Evolutionary conservation across 2,888 invertebrate species (phyloP).

Genomic region (Lepidocyrtoides sp.): DNA sequence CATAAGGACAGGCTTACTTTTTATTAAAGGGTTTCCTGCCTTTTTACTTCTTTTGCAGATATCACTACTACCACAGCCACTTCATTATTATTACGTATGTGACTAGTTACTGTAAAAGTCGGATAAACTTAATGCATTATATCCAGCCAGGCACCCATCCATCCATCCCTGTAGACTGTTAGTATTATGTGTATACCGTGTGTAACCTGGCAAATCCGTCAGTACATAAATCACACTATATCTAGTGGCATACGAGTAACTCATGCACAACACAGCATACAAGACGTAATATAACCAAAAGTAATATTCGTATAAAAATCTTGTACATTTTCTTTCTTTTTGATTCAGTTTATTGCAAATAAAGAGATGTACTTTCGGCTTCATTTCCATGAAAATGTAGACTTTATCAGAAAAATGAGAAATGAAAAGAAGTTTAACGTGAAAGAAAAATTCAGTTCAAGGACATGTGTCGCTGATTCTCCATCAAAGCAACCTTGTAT

Average conservation of each 20-base stretch:
- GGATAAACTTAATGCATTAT: conserved; percentile 38
- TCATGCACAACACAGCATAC: neutral
- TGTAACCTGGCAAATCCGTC: conserved; percentile 56
- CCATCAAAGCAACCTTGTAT: neutral
- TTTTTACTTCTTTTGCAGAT: neutral
- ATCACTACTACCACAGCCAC: conserved; percentile 4
- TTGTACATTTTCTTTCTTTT: too few relatives aligned
- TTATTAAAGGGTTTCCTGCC: neutral
- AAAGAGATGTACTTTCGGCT: neutral
- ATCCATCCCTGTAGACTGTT: neutral
- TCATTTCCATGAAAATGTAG: too few relatives aligned
- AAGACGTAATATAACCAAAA: neutral
- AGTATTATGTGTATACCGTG: neutral
- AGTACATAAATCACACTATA: conserved; percentile 72
- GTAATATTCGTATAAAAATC: too few relatives aligned
- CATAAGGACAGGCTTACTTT: conserved; percentile 7
- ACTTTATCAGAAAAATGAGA: neutral
- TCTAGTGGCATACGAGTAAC: neutral
- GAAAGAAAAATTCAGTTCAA: neutral
- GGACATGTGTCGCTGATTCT: too few relatives aligned
- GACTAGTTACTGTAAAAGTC: conserved; percentile 28
- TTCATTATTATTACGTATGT: conserved; percentile 38
- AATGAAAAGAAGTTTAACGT: neutral
- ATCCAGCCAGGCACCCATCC: conserved; percentile 33
- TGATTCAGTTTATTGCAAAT: neutral